Conservation (phyloP, 1,140 invertebrate genomes). For the Cyclargus thomasi region DNA sequence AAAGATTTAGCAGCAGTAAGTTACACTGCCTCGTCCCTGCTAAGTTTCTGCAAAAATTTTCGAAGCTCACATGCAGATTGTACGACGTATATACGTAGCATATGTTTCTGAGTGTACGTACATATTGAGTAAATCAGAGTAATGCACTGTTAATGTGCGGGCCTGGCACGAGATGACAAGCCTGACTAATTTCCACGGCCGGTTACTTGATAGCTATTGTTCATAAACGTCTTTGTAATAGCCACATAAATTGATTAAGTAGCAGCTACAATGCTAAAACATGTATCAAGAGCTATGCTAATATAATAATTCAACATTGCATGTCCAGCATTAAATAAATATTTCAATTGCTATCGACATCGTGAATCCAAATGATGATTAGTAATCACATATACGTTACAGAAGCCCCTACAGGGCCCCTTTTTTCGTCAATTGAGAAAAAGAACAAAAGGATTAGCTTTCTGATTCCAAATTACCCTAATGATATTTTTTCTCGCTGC, state of each 20-base stretch:
- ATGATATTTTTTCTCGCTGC: neutral
- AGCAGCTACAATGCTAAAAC: neutral
- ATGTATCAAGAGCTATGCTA: no score
- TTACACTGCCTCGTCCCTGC: no score
- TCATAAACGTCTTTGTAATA: slow-evolving; percentile 13
- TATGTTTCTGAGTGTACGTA: slow-evolving; percentile 16
- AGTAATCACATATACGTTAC: no score
- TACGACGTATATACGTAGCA: no score
- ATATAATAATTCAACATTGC: no score
- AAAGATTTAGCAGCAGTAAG: no score
- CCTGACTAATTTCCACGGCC: slow-evolving; percentile 21
- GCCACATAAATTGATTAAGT: slow-evolving; percentile 1
- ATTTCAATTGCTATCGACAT: no score
- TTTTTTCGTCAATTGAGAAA: neutral
- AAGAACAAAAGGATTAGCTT: neutral
- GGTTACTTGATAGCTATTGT: slow-evolving; percentile 19
- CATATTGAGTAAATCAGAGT: slow-evolving; percentile 23
- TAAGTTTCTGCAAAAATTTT: no score
- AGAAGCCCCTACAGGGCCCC: no score
- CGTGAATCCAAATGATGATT: no score
- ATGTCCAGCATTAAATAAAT: no score
- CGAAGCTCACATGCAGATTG: no score
- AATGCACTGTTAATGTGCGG: slow-evolving; percentile 26
- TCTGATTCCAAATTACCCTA: neutral
- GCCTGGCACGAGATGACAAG: slow-evolving; percentile 23